Evolutionary conservation across 2,113 vertebrate species (phyloP).

Genomic region (Nothoprocta pentlandii): DNA sequence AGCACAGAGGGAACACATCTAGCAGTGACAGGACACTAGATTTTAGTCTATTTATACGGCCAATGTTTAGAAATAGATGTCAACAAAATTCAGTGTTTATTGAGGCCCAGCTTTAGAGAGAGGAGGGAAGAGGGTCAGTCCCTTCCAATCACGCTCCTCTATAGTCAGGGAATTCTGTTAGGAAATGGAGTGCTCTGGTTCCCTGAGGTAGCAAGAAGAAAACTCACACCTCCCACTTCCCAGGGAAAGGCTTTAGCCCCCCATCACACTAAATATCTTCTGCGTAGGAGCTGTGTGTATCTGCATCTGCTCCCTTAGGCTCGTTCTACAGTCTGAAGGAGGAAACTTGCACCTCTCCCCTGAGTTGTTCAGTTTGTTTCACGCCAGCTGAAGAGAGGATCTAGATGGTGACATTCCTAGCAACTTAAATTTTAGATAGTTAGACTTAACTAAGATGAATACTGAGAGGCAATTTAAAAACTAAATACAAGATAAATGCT

Average conservation of each 20-base stretch:
- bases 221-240: not conserved
- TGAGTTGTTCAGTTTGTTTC: not conserved
- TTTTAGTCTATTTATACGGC: not conserved
- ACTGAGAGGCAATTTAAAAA: not conserved
- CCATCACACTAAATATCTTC: not conserved
- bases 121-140: rapidly evolving
- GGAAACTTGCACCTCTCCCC: not conserved
- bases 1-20: not conserved
- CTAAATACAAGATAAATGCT: not conserved
- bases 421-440: not conserved
- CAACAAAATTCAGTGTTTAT: not conserved
- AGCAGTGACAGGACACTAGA: not conserved
- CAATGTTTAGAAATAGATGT: not conserved
- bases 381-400: not conserved
- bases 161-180: not conserved
- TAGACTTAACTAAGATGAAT: not conserved
- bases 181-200: not conserved
- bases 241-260: not conserved
- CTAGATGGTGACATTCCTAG: not conserved
- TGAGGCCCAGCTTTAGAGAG: not conserved
- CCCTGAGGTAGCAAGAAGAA: not conserved
- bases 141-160: not conserved
- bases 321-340: not conserved
- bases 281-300: no score
- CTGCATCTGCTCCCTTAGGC: no score